Evolutionary conservation across 2,888 invertebrate genomes (phyloP), one percentile per base, ranked within the genome.

Genomic region (Lamellibrachia satsuma): DNA sequence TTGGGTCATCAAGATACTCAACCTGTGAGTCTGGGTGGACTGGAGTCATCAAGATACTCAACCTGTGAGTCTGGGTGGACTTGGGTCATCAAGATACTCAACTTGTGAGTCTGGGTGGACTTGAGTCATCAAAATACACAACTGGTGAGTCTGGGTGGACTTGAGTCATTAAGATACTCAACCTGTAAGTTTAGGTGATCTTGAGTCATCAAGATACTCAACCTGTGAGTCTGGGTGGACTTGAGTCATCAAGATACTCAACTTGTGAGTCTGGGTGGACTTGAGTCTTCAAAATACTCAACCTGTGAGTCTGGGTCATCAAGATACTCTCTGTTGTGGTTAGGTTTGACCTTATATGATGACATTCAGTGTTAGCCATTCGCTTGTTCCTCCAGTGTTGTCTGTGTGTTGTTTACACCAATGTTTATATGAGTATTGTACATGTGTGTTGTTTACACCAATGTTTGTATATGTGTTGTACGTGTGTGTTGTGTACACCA

Each of bases 201-300:
- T 90, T 52, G 51, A 52, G 51, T 22, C 51, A 52, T 11, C 8
- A 90, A 52, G n/a, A n/a, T 22, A 60, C 15, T 60, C 39, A 39
- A 15, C 60, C 8, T 60, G 15, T 60, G 60, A 60, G 60, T 60
- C 60, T 15, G 60, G 60, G 8, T 90, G 39, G 60, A 22, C 60
- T 11, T 60, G 95, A 94, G 95, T 96, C 11, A 93, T 96, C 90
- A 93, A 94, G 52, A 39, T 39, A 52, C 94, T 96, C n/a, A n/a
- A 27, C 52, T 11, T 52, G 39, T n/a, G 90, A 39, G 51, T 52
- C 51, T 4, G 27, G n/a, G 39, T 39, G 11, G 60, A 22, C 15
- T 60, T 60, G 60, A 22, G 7, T 60, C 8, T 2, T 15, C 8
- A 60, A 60, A 60, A 60, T 22, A 9, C 60, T 60, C 8, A 39